These are phyloP conservation scores for Plutella xylostella DNA, from an alignment of 2,888 invertebrate species.

Conservation along the genomic window DNA sequence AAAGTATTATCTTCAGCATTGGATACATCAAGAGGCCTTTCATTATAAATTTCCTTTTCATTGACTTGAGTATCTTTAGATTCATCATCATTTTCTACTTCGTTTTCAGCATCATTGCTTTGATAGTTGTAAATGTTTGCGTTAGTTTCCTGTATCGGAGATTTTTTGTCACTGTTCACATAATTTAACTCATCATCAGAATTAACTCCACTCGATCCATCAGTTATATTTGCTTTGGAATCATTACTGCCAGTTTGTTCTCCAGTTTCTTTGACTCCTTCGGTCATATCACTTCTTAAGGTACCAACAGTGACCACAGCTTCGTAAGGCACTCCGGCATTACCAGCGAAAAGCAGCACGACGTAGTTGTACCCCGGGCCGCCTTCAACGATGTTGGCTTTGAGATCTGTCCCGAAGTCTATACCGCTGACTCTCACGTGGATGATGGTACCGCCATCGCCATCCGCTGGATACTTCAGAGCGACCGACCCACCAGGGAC, in stretches of 20 bases:
- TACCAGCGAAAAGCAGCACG: slow-evolving; percentile 49
- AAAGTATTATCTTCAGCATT: too few species aligned
- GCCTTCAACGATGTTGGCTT: slow-evolving; percentile 52
- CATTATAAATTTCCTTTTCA: too few species aligned
- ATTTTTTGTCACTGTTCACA: too few species aligned
- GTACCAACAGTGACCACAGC: slow-evolving; percentile 51
- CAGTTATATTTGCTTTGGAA: slow-evolving; percentile 16
- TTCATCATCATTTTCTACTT: slow-evolving; percentile 13
- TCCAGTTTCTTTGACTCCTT: too few species aligned
- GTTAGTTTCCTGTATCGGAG: too few species aligned
- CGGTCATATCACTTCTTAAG: slow-evolving; percentile 22
- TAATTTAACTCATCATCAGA: too few species aligned
- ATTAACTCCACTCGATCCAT: slow-evolving; percentile 6
- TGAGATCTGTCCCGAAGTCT: slow-evolving; percentile 54
- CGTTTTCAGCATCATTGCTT: slow-evolving; percentile 18
- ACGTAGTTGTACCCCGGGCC: slow-evolving; percentile 59
- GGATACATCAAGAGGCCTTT: too few species aligned
- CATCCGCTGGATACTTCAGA: slow-evolving; percentile 48
- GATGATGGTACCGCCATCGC: slow-evolving; percentile 43
- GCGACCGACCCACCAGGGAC: slow-evolving; percentile 55
- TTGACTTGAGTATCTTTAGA: slow-evolving; percentile 10
- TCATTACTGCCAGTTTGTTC: too few species aligned
- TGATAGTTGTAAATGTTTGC: too few species aligned
- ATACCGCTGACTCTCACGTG: slow-evolving; percentile 57
- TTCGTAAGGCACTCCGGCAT: slow-evolving; percentile 43